A percentile compares a stretch with the other conserved stretches of the same genome.
These are phyloP conservation scores for Prionailurus viverrinus DNA, from an alignment of 2,113 vertebrate genomes.

Conservation along the genomic window DNA sequence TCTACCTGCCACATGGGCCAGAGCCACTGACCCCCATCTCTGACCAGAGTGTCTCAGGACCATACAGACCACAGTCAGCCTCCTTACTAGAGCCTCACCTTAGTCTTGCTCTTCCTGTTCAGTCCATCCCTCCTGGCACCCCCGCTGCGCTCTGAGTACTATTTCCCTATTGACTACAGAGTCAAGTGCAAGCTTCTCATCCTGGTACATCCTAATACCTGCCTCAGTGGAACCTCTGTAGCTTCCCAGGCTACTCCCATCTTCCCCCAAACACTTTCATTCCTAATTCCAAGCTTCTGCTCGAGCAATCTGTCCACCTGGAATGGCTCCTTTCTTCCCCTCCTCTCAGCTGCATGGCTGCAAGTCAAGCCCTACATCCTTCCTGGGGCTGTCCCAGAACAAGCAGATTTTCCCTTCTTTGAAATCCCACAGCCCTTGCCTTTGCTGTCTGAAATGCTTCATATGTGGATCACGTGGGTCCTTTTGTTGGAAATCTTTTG, in stretches of 20 bases:
- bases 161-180: neutral
- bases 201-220: neutral
- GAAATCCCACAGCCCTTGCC: neutral
- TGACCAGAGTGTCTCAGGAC: neutral
- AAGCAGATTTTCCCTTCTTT: neutral
- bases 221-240: neutral
- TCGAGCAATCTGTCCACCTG: neutral
- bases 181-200: neutral
- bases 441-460: neutral
- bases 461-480: neutral
- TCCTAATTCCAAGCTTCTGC: neutral
- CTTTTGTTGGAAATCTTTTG: neutral
- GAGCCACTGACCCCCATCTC: neutral
- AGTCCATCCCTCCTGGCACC: neutral
- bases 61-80: neutral
- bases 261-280: neutral
- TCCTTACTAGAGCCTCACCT: neutral
- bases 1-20: neutral
- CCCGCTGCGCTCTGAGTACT: neutral
- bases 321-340: neutral
- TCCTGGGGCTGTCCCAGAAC: neutral
- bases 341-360: neutral
- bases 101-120: neutral
- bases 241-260: neutral
- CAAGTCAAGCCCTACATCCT: neutral